A percentile compares a stretch with the other conserved stretches of the same genome.
phyloP scores from a whole-genome alignment of 2,888 invertebrate species.

The Heliconius cydno region DNA sequence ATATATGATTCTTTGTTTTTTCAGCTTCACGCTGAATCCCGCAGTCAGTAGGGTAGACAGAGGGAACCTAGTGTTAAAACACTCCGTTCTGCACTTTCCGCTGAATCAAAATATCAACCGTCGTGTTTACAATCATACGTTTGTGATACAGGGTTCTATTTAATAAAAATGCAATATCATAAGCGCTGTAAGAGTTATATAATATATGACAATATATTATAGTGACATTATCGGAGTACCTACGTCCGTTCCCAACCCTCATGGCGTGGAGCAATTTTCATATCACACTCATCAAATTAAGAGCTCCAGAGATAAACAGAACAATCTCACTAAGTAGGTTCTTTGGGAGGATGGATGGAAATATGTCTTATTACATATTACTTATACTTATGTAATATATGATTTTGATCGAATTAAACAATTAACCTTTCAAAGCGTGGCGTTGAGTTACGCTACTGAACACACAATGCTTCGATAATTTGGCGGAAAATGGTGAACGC shows the following conservation, averaged over 20 bases:
- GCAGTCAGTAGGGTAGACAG: no score
- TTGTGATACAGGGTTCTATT: neutral
- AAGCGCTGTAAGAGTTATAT: neutral
- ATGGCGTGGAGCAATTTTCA: constrained; percentile 69
- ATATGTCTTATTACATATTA: constrained; percentile 61
- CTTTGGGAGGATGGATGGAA: constrained; percentile 60
- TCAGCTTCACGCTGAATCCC: no score
- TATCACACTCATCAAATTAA: constrained; percentile 74
- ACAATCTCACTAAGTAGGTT: constrained; percentile 66
- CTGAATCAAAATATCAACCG: no score
- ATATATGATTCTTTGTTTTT: no score
- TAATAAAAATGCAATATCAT: neutral
- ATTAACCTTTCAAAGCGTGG: neutral
- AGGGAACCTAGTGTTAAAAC: no score
- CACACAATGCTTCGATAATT: no score
- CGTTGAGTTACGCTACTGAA: no score
- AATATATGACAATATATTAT: neutral
- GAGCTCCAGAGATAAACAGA: constrained; percentile 62
- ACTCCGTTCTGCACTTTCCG: no score
- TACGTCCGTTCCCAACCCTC: constrained; percentile 37
- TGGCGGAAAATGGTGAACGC: no score
- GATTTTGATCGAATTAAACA: neutral
- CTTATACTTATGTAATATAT: neutral
- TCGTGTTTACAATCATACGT: no score
- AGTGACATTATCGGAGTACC: neutral